Percentiles rank a stretch among this genome's conserved stretches.
Evolutionary conservation across 2,113 vertebrate species (phyloP).

Genomic region (Alectura lathami): DNA sequence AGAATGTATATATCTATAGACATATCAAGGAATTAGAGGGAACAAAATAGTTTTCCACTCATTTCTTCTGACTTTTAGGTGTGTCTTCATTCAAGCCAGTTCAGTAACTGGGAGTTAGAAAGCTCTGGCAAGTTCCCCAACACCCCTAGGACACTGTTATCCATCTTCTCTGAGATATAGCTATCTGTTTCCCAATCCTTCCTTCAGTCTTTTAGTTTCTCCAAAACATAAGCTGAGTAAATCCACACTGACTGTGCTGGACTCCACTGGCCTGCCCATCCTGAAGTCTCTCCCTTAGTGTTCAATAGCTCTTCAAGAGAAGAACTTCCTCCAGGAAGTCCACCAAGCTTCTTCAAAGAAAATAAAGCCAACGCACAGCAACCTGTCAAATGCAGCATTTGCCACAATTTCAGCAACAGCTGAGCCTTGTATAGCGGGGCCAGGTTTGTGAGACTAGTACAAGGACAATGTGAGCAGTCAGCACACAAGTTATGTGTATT

Average conservation of each 20-base stretch:
- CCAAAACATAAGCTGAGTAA: not conserved
- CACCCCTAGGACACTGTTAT: not conserved
- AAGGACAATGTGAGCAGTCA: not conserved
- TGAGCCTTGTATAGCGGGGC: not conserved
- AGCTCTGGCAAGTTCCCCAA: not conserved
- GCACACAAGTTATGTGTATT: rapidly evolving
- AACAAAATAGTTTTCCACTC: not conserved
- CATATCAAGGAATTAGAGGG: not conserved
- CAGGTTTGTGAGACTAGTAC: not conserved
- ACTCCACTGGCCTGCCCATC: not conserved
- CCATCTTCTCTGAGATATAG: rapidly evolving
- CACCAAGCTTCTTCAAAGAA: not conserved
- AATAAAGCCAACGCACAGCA: not conserved
- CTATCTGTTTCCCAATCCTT: not conserved
- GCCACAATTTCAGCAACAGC: not conserved
- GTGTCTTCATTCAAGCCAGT: not conserved
- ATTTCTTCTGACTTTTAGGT: not conserved
- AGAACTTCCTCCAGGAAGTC: not conserved
- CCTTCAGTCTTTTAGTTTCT: not conserved
- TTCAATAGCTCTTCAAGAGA: not conserved
- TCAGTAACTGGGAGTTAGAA: not conserved
- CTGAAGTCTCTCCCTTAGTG: not conserved
- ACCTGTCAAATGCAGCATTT: not conserved
- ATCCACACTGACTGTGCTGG: not conserved
- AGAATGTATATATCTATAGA: too few species aligned